A percentile compares a stretch with the other conserved stretches of the same genome.
Conservation (phyloP, 2,113 vertebrate species). For the Rhadina sibilatrix region DNA sequence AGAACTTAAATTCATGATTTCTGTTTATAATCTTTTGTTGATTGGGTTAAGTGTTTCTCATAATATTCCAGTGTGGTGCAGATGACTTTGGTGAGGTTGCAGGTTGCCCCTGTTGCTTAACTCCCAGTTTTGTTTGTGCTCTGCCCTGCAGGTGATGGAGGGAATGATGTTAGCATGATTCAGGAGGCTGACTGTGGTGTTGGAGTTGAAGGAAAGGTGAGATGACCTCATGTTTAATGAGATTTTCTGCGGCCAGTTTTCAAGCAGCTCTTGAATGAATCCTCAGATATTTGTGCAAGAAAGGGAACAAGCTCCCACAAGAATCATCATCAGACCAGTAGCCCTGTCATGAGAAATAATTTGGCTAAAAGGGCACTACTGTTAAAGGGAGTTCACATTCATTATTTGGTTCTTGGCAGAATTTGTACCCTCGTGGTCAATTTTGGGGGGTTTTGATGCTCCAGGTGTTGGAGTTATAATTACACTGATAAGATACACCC, state of each 20-base stretch:
- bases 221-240: slow-evolving; percentile 30
- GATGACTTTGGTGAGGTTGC: neutral
- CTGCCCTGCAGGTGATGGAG: slow-evolving; percentile 87
- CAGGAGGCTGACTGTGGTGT: slow-evolving; percentile 98
- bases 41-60: neutral
- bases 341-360: neutral
- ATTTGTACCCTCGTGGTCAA: neutral
- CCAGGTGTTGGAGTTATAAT: neutral
- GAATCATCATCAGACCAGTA: neutral
- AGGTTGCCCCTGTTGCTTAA: neutral
- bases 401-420: neutral
- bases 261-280: neutral
- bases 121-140: neutral
- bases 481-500: neutral
- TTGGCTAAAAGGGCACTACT: neutral
- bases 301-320: neutral
- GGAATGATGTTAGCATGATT: slow-evolving; percentile 99
- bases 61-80: neutral
- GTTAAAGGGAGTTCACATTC: neutral
- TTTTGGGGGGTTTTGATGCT: neutral
- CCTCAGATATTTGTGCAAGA: neutral
- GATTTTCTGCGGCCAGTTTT: neutral
- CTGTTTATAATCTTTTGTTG: neutral
- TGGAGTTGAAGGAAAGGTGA: slow-evolving; percentile 98
- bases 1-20: neutral